Evolutionary conservation across 30 jellyfish, hydroid and myxozoan genomes (phyloP).

Genomic region (Mastigias papua): DNA sequence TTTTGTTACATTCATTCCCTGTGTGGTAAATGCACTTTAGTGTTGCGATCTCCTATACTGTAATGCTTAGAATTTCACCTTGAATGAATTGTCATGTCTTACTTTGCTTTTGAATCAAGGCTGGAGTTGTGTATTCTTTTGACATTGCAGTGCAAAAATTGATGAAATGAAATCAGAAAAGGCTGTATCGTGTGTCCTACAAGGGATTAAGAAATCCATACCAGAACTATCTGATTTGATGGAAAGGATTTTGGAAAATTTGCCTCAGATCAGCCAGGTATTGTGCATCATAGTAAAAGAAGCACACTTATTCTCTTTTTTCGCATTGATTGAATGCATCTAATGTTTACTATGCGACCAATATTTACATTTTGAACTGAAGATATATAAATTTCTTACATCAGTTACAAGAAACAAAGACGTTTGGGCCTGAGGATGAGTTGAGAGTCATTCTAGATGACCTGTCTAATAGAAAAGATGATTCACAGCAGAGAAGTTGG

Average conservation of each 20-base stretch:
- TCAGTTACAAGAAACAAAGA: constrained; percentile 14
- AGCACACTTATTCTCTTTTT: no score
- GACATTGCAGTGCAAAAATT: not conserved
- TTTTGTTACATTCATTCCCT: no score
- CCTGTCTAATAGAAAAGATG: constrained; percentile 69
- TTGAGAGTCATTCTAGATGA: constrained; percentile 68
- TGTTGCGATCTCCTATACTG: no score
- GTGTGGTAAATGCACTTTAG: no score
- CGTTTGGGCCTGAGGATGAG: constrained; percentile 72
- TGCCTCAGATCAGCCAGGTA: constrained; percentile 35
- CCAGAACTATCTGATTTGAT: constrained; percentile 45
- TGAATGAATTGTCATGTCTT: not conserved
- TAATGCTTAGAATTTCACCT: no score
- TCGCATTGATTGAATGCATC: no score
- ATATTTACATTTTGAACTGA: no score
- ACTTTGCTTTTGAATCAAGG: not conserved
- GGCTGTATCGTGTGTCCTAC: constrained; percentile 68
- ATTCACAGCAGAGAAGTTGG: constrained; percentile 94
- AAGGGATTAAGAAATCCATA: constrained; percentile 31
- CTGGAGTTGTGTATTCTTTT: not conserved
- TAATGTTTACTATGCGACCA: no score
- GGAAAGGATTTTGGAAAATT: constrained; percentile 17
- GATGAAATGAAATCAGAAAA: constrained; percentile 58
- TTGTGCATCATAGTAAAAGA: not conserved
- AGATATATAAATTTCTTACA: not conserved